phyloP scores from a whole-genome alignment of 2,888 invertebrate genomes.

The Netelia virgata region DNA sequence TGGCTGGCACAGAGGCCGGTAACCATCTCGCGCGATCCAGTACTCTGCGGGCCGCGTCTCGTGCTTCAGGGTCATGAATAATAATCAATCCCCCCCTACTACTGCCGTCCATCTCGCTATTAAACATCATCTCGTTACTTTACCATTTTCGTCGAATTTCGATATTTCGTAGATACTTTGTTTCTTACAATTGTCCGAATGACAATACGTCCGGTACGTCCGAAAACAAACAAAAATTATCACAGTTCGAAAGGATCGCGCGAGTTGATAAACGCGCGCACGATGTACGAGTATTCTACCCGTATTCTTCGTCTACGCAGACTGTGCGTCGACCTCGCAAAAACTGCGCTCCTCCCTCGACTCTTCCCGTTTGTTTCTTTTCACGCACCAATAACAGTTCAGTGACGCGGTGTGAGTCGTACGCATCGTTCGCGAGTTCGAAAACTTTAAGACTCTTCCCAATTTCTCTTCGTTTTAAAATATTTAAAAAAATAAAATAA shows the following conservation, averaged over 20 bases:
- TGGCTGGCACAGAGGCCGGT: conserved; percentile 64
- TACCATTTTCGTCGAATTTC: background rate
- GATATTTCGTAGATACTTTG: conserved; percentile 1
- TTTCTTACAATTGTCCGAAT: background rate
- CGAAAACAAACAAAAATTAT: background rate
- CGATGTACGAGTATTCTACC: background rate
- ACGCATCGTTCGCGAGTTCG: conserved; percentile 29
- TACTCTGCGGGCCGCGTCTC: conserved; percentile 72
- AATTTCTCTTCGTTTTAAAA: too few relatives aligned
- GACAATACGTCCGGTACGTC: background rate
- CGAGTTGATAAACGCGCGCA: background rate
- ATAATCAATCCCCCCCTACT: conserved; percentile 1
- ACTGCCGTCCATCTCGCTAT: conserved; percentile 13
- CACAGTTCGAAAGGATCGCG: background rate
- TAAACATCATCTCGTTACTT: background rate
- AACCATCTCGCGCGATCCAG: conserved; percentile 72
- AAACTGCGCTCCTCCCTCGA: conserved; percentile 37
- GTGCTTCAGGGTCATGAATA: conserved; percentile 69
- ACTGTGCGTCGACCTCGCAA: conserved; percentile 53
- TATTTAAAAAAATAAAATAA: background rate
- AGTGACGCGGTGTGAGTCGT: conserved; percentile 55
- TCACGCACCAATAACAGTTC: conserved; percentile 63
- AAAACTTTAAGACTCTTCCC: background rate
- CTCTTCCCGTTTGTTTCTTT: background rate
- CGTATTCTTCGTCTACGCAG: background rate